These are phyloP conservation scores for Anableps anableps DNA, from an alignment of 2,797 vertebrate species.

Conservation along the genomic window DNA sequence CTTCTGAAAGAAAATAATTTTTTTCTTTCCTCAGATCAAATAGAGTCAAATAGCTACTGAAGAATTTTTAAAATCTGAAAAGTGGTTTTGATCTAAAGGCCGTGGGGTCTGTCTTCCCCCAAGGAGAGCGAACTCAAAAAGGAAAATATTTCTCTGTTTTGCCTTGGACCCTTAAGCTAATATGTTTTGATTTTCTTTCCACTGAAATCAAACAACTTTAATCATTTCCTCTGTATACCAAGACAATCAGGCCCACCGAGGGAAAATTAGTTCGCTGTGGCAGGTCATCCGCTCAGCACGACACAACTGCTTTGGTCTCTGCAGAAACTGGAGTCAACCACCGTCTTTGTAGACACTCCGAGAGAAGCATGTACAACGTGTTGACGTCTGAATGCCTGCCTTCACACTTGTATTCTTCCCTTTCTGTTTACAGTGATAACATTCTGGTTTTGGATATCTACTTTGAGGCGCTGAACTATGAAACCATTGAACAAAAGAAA, in stretches of 20 bases:
- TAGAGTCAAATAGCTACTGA: slow-evolving; percentile 3
- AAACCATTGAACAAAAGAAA: slow-evolving; percentile 99
- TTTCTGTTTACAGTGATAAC: slow-evolving; percentile 88
- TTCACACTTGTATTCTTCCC: slow-evolving; percentile 17
- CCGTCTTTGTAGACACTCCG: slow-evolving; percentile 20
- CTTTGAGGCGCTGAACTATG: slow-evolving; percentile 98
- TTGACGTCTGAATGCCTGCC: slow-evolving; percentile 29
- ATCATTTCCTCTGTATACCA: slow-evolving; percentile 51
- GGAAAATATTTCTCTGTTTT: slow-evolving; percentile 40
- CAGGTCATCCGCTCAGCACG: slow-evolving; percentile 49
- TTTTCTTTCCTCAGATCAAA: slow-evolving; percentile 33
- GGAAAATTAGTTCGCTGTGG: slow-evolving; percentile 49
- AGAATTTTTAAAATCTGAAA: slow-evolving; percentile 43
- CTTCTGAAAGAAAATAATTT: slow-evolving; percentile 27
- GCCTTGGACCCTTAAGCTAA: slow-evolving; percentile 49
- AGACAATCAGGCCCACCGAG: slow-evolving; percentile 40
- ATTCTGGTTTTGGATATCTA: slow-evolving; percentile 98
- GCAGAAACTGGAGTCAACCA: slow-evolving; percentile 35
- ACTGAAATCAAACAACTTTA: slow-evolving; percentile 52
- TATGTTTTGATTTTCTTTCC: slow-evolving; percentile 43
- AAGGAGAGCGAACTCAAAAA: slow-evolving; percentile 53
- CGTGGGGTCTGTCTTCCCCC: slow-evolving; percentile 39
- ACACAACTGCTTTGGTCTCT: slow-evolving; percentile 46
- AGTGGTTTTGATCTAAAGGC: slow-evolving; percentile 54
- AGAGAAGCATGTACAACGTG: slow-evolving; percentile 21